phyloP scores from a whole-genome alignment of 2,113 vertebrate species.

The Periophthalmus modestus region DNA sequence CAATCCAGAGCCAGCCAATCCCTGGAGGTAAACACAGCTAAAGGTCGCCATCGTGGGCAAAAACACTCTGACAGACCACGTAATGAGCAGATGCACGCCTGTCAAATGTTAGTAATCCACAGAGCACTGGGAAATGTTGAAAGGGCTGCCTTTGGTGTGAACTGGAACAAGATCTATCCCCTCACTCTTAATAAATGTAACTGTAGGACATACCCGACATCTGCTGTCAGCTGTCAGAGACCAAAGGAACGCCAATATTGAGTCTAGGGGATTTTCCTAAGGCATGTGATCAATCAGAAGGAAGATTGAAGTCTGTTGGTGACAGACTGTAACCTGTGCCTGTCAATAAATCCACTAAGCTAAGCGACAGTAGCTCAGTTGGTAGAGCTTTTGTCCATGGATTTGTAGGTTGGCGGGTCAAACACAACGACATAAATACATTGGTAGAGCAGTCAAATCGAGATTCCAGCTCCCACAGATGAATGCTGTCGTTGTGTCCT shows the following conservation, averaged over 20 bases:
- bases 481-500: too few relatives aligned
- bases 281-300: not conserved
- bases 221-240: constrained; percentile 15
- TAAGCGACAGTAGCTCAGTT: not conserved
- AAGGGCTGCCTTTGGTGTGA: constrained; percentile 22
- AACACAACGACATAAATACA: too few relatives aligned
- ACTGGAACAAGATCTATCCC: constrained; percentile 36
- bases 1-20: not conserved
- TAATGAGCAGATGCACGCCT: constrained; percentile 2
- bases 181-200: constrained; percentile 23
- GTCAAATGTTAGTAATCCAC: constrained; percentile 31
- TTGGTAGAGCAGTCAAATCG: too few relatives aligned
- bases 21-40: not conserved
- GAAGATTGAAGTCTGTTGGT: not conserved
- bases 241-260: not conserved
- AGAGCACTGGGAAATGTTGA: constrained; percentile 27
- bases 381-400: too few relatives aligned
- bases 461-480: too few relatives aligned
- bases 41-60: constrained; percentile 7
- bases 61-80: not conserved
- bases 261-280: not conserved
- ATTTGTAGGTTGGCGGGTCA: too few relatives aligned
- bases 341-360: not conserved
- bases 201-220: constrained; percentile 27
- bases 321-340: not conserved